phyloP scores from a whole-genome alignment of 2,113 vertebrate species.

The Thalassarche chlororhynchos region DNA sequence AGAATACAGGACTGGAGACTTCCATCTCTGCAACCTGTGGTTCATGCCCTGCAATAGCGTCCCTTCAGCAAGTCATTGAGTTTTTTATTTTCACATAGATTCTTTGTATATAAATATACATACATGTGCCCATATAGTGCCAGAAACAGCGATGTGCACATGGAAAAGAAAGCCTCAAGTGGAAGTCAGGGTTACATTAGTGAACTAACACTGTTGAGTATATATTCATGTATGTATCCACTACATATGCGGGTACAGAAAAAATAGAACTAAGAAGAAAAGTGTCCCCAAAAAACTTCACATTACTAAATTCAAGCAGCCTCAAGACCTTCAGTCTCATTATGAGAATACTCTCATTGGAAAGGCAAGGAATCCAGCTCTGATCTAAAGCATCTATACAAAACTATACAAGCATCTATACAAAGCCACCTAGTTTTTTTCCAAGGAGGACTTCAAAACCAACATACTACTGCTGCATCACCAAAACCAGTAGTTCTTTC shows the following conservation, averaged over 20 bases:
- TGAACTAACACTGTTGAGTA: neutral
- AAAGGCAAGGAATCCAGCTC: neutral
- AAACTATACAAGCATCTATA: neutral
- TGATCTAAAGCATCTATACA: neutral
- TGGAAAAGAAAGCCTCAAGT: neutral
- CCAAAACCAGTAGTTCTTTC: neutral
- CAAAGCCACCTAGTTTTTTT: neutral
- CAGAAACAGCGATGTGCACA: neutral
- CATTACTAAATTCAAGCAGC: neutral
- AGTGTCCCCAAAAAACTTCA: neutral
- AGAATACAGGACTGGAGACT: neutral
- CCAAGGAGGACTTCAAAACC: neutral
- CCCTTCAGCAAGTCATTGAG: neutral
- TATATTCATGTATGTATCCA: neutral
- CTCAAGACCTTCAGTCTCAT: neutral
- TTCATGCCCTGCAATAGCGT: neutral
- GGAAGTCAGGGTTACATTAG: neutral
- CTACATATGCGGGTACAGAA: neutral
- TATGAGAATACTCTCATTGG: neutral
- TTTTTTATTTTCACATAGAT: neutral
- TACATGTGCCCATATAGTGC: rapidly evolving
- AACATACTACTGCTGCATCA: neutral
- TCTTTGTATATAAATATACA: neutral
- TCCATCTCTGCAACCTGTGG: neutral
- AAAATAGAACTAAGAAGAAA: neutral